Conservation (phyloP, 1,140 invertebrate species). For the Hypsibius dujardini region DNA sequence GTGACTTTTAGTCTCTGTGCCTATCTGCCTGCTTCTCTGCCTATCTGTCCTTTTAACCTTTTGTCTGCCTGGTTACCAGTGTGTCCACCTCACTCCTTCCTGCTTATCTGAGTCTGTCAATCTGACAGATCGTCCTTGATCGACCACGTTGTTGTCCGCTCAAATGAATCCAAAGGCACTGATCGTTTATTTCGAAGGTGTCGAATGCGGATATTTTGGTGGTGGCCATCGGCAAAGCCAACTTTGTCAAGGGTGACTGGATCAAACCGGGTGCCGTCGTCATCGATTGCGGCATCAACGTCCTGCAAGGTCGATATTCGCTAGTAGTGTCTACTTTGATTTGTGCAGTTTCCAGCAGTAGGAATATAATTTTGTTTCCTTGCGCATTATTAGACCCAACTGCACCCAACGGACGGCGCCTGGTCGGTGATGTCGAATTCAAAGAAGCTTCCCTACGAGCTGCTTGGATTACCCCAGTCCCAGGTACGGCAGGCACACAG, state of each 20-base stretch:
- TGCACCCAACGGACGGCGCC: slow-evolving; percentile 24
- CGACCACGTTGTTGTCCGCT: slow-evolving; percentile 16
- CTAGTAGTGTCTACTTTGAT: too few species aligned
- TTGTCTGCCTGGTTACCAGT: too few species aligned
- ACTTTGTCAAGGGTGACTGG: slow-evolving; percentile 86
- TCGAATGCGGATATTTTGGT: slow-evolving; percentile 75
- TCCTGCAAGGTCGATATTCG: slow-evolving; percentile 51
- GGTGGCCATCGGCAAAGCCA: slow-evolving; percentile 73
- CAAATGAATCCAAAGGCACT: background rate
- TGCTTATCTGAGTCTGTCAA: too few species aligned
- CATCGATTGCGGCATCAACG: slow-evolving; percentile 54
- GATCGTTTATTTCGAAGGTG: slow-evolving; percentile 25
- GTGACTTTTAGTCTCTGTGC: too few species aligned
- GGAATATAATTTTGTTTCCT: slow-evolving; percentile 15
- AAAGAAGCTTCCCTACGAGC: slow-evolving; percentile 57
- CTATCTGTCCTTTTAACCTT: too few species aligned
- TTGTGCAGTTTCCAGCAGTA: too few species aligned
- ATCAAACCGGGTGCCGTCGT: slow-evolving; percentile 71
- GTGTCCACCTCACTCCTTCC: too few species aligned
- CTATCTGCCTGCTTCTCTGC: too few species aligned
- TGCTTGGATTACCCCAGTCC: slow-evolving; percentile 36
- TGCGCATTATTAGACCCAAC: background rate
- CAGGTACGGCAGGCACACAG: background rate
- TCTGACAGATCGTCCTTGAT: too few species aligned
- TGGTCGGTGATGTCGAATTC: slow-evolving; percentile 56